phyloP scores from a whole-genome alignment of 1,140 invertebrate species.

The Eumeta japonica region DNA sequence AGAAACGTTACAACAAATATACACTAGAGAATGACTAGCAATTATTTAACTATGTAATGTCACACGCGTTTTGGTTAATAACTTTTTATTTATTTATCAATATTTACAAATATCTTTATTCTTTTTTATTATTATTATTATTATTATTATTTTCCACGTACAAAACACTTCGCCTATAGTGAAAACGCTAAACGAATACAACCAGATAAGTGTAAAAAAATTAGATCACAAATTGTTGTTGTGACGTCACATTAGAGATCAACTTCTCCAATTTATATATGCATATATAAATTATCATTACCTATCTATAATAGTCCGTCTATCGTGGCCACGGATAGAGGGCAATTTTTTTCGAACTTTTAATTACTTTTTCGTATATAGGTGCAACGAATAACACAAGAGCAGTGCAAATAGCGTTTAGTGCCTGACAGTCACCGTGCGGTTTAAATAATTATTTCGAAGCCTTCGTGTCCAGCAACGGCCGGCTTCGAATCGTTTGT shows the following conservation, averaged over 20 bases:
- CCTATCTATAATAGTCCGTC: constrained; percentile 23
- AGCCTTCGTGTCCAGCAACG: constrained; percentile 23
- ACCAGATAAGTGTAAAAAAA: not conserved
- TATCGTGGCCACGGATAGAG: constrained; percentile 49
- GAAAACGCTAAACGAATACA: not conserved
- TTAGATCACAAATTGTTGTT: constrained; percentile 24
- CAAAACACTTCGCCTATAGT: constrained; percentile 15
- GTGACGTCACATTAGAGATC: constrained; percentile 56
- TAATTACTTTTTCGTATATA: constrained; percentile 21
- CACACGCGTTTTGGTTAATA: constrained; percentile 27
- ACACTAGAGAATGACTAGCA: constrained; percentile 56
- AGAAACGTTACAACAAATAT: constrained; percentile 33
- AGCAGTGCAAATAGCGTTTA: constrained; percentile 33
- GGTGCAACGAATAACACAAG: constrained; percentile 33
- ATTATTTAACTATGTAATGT: constrained; percentile 37
- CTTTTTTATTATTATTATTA: constrained; percentile 10
- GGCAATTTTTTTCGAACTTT: constrained; percentile 33
- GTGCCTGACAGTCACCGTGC: constrained; percentile 48
- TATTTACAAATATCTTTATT: constrained; percentile 18
- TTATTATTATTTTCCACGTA: constrained; percentile 13
- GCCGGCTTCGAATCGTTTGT: constrained; percentile 47
- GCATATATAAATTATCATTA: constrained; percentile 39
- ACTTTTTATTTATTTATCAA: too few species aligned
- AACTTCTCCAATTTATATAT: constrained; percentile 44
- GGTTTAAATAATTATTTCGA: constrained; percentile 36